These are phyloP conservation scores for Tyto alba DNA, from an alignment of 2,113 vertebrate species.

Conservation along the genomic window DNA sequence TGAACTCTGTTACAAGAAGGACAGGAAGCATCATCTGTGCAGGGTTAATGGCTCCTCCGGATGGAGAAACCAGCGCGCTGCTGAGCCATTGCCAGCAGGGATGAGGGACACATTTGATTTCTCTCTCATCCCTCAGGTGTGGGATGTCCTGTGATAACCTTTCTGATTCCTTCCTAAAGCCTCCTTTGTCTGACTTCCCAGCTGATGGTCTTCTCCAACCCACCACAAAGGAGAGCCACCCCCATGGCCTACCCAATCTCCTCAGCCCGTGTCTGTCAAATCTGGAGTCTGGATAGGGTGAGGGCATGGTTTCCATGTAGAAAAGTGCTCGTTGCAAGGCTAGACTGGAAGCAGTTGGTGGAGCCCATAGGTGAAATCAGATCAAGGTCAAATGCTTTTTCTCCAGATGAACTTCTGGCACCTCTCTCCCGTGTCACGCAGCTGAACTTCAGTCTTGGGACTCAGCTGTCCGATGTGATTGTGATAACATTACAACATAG, in stretches of 20 bases:
- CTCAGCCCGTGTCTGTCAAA: rapidly evolving
- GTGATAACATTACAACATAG: rapidly evolving
- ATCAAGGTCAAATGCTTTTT: neutral
- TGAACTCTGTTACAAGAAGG: neutral
- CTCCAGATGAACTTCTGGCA: neutral
- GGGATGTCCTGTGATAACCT: neutral
- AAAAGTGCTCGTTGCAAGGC: neutral
- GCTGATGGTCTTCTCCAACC: neutral
- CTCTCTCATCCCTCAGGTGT: neutral
- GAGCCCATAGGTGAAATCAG: neutral
- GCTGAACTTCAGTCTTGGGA: rapidly evolving
- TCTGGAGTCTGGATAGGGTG: rapidly evolving
- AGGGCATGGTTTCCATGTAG: neutral
- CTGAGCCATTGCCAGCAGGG: neutral
- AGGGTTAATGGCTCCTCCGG: neutral
- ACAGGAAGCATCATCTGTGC: rapidly evolving
- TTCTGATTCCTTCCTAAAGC: neutral
- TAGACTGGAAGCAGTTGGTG: neutral
- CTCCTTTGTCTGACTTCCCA: neutral
- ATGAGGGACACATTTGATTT: neutral
- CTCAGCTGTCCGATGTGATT: rapidly evolving
- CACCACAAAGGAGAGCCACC: rapidly evolving
- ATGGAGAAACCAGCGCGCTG: rapidly evolving
- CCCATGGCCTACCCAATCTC: rapidly evolving
- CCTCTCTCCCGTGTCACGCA: rapidly evolving